These are phyloP conservation scores for Bradypodion pumilum DNA, from an alignment of 2,797 vertebrate genomes.

Conservation along the genomic window DNA sequence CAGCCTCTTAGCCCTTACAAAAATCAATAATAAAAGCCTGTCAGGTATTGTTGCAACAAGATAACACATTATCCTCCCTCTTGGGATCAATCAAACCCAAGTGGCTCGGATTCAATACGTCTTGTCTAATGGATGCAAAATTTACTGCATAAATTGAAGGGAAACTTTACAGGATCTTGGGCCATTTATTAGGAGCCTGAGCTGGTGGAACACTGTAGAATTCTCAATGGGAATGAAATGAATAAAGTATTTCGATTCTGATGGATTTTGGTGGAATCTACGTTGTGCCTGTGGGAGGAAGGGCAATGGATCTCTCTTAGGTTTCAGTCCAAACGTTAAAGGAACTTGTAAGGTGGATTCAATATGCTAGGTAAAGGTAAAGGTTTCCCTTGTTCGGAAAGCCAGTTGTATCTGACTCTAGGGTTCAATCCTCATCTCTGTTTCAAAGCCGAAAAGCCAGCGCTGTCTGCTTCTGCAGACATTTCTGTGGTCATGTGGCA, in stretches of 20 bases:
- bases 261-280: neutral
- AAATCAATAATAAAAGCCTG: slow-evolving; percentile 71
- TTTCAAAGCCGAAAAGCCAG: too few species aligned
- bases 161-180: slow-evolving; percentile 47
- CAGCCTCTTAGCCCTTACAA: slow-evolving; percentile 55
- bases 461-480: too few species aligned
- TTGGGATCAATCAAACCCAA: slow-evolving; percentile 69
- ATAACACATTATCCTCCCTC: slow-evolving; percentile 64
- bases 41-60: slow-evolving; percentile 57
- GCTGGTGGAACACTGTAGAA: slow-evolving; percentile 20
- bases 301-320: too few species aligned
- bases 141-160: slow-evolving; percentile 68
- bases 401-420: too few species aligned
- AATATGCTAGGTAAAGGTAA: too few species aligned
- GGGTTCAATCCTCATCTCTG: too few species aligned
- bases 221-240: neutral
- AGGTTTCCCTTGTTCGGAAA: too few species aligned
- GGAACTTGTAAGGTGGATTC: too few species aligned
- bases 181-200: slow-evolving; percentile 60
- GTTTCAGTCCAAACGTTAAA: too few species aligned
- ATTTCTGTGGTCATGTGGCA: too few species aligned
- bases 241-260: slow-evolving; percentile 23
- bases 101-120: slow-evolving; percentile 58
- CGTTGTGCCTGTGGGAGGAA: too few species aligned
- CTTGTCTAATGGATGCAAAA: slow-evolving; percentile 66